phyloP scores from a whole-genome alignment of 64 coral and sea anemone genomes.

The Montipora cactus region DNA sequence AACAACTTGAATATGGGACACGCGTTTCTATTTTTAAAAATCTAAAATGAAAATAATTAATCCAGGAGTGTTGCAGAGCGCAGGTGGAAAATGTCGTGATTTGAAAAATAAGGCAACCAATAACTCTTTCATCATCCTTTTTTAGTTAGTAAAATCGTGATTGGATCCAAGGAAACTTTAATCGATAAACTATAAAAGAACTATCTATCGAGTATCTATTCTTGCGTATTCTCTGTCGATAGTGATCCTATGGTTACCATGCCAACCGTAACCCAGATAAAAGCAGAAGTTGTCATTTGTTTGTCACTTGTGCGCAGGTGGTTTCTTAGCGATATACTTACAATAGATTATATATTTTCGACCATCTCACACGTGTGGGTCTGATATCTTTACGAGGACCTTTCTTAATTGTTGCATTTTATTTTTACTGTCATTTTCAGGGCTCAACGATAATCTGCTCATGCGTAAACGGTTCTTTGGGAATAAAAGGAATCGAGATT shows the following conservation, averaged over 20 bases:
- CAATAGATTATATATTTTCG: not conserved
- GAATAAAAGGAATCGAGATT: not conserved
- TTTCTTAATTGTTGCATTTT: slow-evolving; percentile 11
- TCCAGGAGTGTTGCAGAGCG: too few species aligned
- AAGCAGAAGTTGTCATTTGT: slow-evolving; percentile 2
- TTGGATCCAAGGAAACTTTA: not conserved
- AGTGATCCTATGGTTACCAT: not conserved
- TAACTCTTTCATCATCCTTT: not conserved
- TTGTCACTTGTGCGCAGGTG: slow-evolving; percentile 34
- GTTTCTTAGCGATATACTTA: not conserved
- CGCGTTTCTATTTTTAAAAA: too few species aligned
- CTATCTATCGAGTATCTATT: not conserved
- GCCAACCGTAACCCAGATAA: slow-evolving; percentile 14
- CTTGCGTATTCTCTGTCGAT: not conserved
- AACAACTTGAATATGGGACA: too few species aligned
- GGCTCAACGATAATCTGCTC: not conserved
- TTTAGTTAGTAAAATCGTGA: not conserved
- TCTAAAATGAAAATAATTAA: too few species aligned
- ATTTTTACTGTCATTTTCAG: not conserved
- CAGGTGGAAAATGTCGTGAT: not conserved
- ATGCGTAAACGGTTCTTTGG: not conserved
- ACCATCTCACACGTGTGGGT: not conserved
- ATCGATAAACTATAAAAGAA: not conserved
- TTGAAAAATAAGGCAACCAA: not conserved
- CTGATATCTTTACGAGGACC: not conserved